Evolutionary conservation across 2,888 invertebrate genomes (phyloP), one percentile per base, ranked within the genome.

Genomic region (Melieria omissa): DNA sequence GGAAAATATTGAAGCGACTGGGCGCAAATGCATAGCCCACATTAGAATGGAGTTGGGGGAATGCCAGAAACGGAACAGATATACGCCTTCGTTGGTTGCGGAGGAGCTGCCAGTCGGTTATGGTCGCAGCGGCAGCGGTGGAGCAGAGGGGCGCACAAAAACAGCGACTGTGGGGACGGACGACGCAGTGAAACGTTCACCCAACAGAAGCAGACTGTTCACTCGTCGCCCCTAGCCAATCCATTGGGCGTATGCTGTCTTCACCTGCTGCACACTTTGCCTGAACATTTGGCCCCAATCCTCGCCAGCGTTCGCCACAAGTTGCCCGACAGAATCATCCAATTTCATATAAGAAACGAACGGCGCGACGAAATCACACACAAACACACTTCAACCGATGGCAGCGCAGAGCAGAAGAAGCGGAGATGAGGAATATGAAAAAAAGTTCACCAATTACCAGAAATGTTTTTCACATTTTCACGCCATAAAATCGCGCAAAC

Each of bases 391-490:
- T 62, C 47, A 60, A 52, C 44, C 12, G 14, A 66, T 47, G 63
- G 71, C 64, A 63, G 70, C 64, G 71, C 74, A 70, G 72, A 72
- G 68, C 73, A 75, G 72, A 67, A 75, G 71, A 67, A 69, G 73
- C 70, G 65, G 65, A 73, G 6, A 70, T 70, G 71, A 72, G 79
- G 78, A 75, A 77, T 76, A 81, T 80, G 80, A 81, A 79, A 82
- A 82, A 82, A 83, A 75, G 77, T 81, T 82, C 85, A 82, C 81
- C 83, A 84, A 83, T 84, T 74, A 84, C 80, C 79, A 77, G 76
- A 78, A 80, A 80, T 78, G 80, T 79, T 81, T 80, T 82, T 78
- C 74, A 77, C 76, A 78, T 81, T 80, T 81, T 79, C 63, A 76
- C 42, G 72, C 68, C 71, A 54, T 71, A 73, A 70, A 74, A 67